These are phyloP conservation scores for Datnioides undecimradiatus DNA, from an alignment of 2,113 vertebrate species.

Conservation along the genomic window DNA sequence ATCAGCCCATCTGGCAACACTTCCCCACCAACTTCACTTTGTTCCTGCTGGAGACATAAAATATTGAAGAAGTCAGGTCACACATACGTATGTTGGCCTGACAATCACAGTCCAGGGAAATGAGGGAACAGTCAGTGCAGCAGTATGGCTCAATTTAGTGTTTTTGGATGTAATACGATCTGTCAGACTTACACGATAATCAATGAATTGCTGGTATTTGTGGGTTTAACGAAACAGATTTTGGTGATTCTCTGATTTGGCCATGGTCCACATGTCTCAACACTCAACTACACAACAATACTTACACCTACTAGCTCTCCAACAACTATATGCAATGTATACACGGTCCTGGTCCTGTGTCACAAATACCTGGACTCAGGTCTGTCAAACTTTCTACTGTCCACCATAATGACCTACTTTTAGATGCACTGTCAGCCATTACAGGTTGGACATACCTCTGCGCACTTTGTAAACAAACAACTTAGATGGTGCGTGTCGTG, in stretches of 20 bases:
- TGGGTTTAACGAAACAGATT: too few species aligned
- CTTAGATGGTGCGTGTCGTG: constrained; percentile 41
- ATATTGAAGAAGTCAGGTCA: not conserved
- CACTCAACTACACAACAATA: too few species aligned
- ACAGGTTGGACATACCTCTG: constrained; percentile 26
- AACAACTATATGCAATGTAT: too few species aligned
- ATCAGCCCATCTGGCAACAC: not conserved
- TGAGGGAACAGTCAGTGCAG: not conserved
- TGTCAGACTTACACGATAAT: not conserved
- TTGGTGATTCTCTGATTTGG: too few species aligned
- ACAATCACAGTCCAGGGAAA: not conserved
- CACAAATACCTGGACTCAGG: not conserved
- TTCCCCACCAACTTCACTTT: not conserved
- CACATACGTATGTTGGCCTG: not conserved
- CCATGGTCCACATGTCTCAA: too few species aligned
- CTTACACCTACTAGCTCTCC: too few species aligned
- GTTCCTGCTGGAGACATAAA: not conserved
- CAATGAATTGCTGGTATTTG: not conserved
- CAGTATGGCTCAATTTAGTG: too few species aligned
- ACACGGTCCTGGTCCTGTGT: too few species aligned
- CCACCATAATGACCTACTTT: constrained; percentile 41
- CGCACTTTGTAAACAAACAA: constrained; percentile 56
- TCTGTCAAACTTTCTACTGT: not conserved
- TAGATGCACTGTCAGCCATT: constrained; percentile 1
- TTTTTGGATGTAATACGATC: not conserved